Evolutionary conservation across 1,140 invertebrate species (phyloP), one percentile per base, ranked within the genome.

Genomic region (Drosophila ficusphila): DNA sequence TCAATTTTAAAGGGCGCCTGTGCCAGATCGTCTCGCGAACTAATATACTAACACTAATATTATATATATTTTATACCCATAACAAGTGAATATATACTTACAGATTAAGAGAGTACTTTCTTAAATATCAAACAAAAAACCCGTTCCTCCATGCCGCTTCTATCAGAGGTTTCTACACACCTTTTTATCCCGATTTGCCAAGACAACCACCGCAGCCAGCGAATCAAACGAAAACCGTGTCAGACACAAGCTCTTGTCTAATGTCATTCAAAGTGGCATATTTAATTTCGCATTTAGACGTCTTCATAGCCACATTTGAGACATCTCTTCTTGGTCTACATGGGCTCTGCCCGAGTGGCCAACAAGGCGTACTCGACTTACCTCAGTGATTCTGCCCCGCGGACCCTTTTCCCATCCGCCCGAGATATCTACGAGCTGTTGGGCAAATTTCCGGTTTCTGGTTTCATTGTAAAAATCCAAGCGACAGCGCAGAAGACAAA

Each of bases 211-310:
- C 7, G 8, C 54, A 41, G 19, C 27, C 27, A 61, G 34, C 21
- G 21, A 61, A 60, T 58, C 19, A 61, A 76, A 76, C 76, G 68
- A 65, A 81, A 81, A 61, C 36, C 75, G 60, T 75, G 79, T 75
- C 79, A 61, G 51, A 65, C 62, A 64, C 58, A 56, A 42, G 33
- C 31, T 39, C 54, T 44, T 58, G 56, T 62, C 62, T 85, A 83
- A 85, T 83, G 85, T 79, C 65, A 68, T 73, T 79, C 36, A 85
- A 85, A 83, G 74, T 85, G 65, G 69, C 76, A 76, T 83, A 83
- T 72, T 83, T 85, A 85, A 79, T 85, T 83, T 85, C 79, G 74
- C 76, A 85, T 83, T 83, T 83, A 77, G 68, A 85, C 76, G 76
- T 77, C 76, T 76, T 85, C 72, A 81, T 81, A 69, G 76, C 57